These are phyloP conservation scores for Piezodorus guildinii DNA, from an alignment of 1,140 invertebrate species.

Conservation along the genomic window DNA sequence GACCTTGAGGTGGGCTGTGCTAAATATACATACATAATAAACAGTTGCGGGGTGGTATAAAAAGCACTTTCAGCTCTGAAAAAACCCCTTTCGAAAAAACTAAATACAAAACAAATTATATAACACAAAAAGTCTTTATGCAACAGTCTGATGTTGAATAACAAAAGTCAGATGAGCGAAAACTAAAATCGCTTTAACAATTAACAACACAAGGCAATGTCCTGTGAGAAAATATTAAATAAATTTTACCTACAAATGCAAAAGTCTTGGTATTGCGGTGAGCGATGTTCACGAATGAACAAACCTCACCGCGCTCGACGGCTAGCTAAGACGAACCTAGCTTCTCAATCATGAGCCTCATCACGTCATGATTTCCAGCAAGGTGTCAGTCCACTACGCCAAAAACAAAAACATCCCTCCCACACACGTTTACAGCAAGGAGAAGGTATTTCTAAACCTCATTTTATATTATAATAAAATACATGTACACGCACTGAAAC, in stretches of 20 bases:
- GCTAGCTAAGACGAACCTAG: constrained; percentile 17
- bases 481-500: neutral
- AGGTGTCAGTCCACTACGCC: constrained; percentile 16
- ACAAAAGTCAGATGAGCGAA: constrained; percentile 15
- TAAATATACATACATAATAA: constrained; percentile 9
- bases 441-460: constrained; percentile 2
- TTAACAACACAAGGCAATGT: constrained; percentile 7
- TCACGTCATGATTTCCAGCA: constrained; percentile 2
- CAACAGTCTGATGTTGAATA: constrained; percentile 21
- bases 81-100: constrained; percentile 1
- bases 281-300: neutral
- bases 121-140: constrained; percentile 24
- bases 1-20: constrained; percentile 5
- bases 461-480: constrained; percentile 4
- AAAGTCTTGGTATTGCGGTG: constrained; percentile 8
- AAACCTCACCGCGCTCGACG: constrained; percentile 12
- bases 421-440: neutral
- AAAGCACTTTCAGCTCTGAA: neutral
- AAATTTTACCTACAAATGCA: constrained; percentile 18
- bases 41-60: neutral
- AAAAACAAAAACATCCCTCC: constrained; percentile 12
- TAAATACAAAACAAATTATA: constrained; percentile 16
- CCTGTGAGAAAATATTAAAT: constrained; percentile 4
- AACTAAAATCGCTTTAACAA: constrained; percentile 15
- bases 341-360: neutral